Base-by-base conservation (phyloP, 2,888 invertebrate species). In the Tinea semifulvella region DNA sequence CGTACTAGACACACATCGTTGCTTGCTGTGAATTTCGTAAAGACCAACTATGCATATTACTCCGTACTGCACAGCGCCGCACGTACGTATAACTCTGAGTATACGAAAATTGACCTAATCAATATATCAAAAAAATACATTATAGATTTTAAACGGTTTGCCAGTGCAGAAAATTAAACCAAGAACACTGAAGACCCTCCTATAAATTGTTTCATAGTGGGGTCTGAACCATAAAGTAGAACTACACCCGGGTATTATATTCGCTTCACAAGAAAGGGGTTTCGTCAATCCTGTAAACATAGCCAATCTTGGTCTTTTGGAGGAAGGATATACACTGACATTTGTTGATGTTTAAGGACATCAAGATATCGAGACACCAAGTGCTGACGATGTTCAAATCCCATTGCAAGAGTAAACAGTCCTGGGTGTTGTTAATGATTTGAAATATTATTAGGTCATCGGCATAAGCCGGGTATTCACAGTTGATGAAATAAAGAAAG, bases 381-480 rank as follows among this genome's bases (percentile, higher is more conserved):
- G 5, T 10, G 11, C 22, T 25, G 11, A 40, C 4, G 2, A 13
- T 40, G 22, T 22, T 3, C 22, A 40, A 22, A 22, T 40, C 22
- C 3, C 13, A n/a, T 11, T 40, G 40, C 5, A 40, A 13, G n/a
- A 39, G 2, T 3, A 19, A 2, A 18, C 40, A 40, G 13, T 40
- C 40, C 10, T 20, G 8, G 14, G 7, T 3, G n/a, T 4, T 8
- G 2, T 18, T 19, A n/a, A 22, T 40, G 11, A 3, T 40, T 2
- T 19, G 6, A 14, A 22, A 20, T 10, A 40, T 20, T 11, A 22
- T 40, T 5, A 20, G n/a, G n/a, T 40, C 40, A 13, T 40, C 40
- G 2, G 40, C 40, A 19, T 40, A 40, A 20, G 36, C 36, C 5
- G 18, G 10, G 8, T n/a, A 16, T 3, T 16, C 2, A 44, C 38